These are phyloP conservation scores for Planococcus citri DNA, from an alignment of 1,140 invertebrate species.

Conservation along the genomic window DNA sequence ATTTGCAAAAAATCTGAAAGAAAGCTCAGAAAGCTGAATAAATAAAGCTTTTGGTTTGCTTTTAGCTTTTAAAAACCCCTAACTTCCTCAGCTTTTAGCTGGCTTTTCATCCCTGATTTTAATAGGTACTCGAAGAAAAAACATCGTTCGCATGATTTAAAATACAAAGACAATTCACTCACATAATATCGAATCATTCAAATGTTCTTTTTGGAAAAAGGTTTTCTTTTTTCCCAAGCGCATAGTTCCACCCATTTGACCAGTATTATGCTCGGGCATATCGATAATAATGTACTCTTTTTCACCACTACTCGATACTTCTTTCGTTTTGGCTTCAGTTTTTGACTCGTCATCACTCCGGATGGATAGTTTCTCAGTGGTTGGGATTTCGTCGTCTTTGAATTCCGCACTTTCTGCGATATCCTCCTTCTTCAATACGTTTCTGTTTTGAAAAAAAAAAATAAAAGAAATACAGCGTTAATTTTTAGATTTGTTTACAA, in stretches of 20 bases:
- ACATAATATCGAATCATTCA: conserved; percentile 53
- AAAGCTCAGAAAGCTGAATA: too few species aligned
- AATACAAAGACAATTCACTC: conserved; percentile 33
- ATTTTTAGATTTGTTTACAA: too few species aligned
- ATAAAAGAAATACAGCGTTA: too few species aligned
- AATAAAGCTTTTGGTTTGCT: too few species aligned
- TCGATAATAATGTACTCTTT: conserved; percentile 79
- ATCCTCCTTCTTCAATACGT: conserved; percentile 59
- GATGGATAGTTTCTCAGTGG: conserved; percentile 31
- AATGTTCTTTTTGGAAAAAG: conserved; percentile 46
- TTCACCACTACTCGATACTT: conserved; percentile 40
- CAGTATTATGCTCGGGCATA: conserved; percentile 90
- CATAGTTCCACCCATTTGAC: conserved; percentile 92
- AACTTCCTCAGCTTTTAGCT: too few species aligned
- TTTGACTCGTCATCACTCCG: neutral
- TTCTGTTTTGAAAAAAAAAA: conserved; percentile 39
- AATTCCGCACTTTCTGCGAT: conserved; percentile 82
- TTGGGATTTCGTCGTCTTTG: neutral
- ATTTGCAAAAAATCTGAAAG: too few species aligned
- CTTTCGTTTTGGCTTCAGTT: neutral
- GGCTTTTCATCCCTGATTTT: too few species aligned
- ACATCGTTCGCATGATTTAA: neutral
- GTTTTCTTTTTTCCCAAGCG: conserved; percentile 84
- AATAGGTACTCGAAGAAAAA: conserved; percentile 21
- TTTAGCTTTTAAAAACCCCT: too few species aligned